Conservation (phyloP, 2,888 invertebrate genomes). For the Nomada fucata region DNA sequence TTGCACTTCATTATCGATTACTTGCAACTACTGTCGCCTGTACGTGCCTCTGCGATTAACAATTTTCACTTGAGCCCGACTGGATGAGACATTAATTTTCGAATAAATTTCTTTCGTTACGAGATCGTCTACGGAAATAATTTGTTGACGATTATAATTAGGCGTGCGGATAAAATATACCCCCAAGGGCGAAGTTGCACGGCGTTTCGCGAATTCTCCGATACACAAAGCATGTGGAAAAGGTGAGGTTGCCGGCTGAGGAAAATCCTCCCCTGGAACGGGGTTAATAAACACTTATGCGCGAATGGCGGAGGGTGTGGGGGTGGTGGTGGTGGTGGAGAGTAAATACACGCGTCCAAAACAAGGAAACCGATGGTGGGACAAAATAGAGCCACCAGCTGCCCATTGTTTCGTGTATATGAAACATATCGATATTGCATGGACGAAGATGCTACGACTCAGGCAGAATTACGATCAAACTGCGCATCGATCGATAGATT, state of each 20-base stretch:
- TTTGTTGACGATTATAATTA: neutral
- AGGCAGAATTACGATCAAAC: constrained; percentile 4
- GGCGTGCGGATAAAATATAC: too few species aligned
- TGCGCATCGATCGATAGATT: neutral
- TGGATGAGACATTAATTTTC: too few species aligned
- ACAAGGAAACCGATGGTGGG: neutral
- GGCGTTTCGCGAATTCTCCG: neutral
- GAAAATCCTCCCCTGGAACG: neutral
- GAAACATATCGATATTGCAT: neutral
- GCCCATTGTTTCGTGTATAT: neutral
- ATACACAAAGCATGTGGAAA: neutral
- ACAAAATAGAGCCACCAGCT: constrained; percentile 1
- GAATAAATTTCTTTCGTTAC: too few species aligned
- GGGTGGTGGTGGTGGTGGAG: too few species aligned
- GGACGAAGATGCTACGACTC: neutral
- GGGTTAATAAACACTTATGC: constrained; percentile 24
- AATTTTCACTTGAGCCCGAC: too few species aligned
- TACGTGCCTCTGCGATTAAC: too few species aligned
- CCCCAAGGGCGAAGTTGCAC: neutral
- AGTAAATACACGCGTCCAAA: neutral
- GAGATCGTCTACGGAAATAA: neutral
- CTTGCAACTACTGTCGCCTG: too few species aligned
- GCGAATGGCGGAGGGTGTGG: too few species aligned
- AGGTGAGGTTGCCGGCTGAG: neutral
- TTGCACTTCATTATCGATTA: too few species aligned